Evolutionary conservation across 2,888 invertebrate genomes (phyloP), one percentile per base, ranked within the genome.

Genomic region (Stenodera caucasica): DNA sequence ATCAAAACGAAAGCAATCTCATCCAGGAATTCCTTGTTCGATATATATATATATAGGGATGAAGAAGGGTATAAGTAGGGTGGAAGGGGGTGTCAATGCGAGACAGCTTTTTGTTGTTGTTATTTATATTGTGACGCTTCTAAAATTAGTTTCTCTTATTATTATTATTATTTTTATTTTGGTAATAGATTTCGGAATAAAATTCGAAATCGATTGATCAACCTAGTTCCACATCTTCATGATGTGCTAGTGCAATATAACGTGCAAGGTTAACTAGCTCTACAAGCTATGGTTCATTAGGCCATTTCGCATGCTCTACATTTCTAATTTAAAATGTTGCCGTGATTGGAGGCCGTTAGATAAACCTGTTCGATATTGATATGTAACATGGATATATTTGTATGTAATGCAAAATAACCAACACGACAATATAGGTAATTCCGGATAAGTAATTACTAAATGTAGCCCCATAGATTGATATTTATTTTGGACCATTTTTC

Each of bases 271-370:
- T 60, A 60, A 60, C 53, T 49, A 57, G 60, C 23, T 57, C 54
- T 54, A 55, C 55, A 15, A 26, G n/a, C 55, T 52, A 56, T 33
- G 60, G 49, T 60, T 60, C 60, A 60, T 60, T 60, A 60, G 55
- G 53, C 49, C 37, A 40, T 56, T 60, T 18, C 53, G 56, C 60
- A 56, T 50, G 50, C 55, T 55, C 53, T 53, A 40, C 51, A 53
- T 57, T 57, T 60, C 57, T 57, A 60, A 60, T 60, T 60, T 49
- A 57, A 57, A 57, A 57, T 57, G 53, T 49, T 59, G 51, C 6
- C 59, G 59, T 59, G 59, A 55, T 59, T 55, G 59, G 51, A 51
- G 51, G 52, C 55, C 55, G 55, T 55, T 59, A 50, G 30, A 21
- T 21, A 30, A 33, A 30, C 45, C 11, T n/a, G 51, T 49, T 55